These are phyloP conservation scores for Neelides folsomi DNA, from an alignment of 2,888 invertebrate genomes.

Conservation along the genomic window DNA sequence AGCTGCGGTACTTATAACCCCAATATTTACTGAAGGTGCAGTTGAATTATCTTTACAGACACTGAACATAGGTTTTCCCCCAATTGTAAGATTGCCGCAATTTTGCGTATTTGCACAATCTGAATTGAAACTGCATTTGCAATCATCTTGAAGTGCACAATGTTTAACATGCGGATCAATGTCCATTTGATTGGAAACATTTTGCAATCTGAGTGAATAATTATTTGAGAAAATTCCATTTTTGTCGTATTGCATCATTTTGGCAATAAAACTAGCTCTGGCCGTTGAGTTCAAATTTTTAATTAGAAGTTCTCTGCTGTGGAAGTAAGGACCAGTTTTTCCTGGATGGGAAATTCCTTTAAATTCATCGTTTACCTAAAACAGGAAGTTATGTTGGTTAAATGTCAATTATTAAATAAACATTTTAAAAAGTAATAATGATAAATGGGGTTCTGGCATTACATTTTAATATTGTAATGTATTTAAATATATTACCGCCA, in stretches of 20 bases:
- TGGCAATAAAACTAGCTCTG: conserved; percentile 1
- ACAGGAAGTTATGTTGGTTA: too few species aligned
- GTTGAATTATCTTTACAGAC: too few species aligned
- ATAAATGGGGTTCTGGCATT: neutral
- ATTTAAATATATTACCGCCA: conserved; percentile 1
- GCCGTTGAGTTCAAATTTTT: conserved; percentile 7
- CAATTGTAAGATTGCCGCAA: neutral
- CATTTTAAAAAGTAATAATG: neutral
- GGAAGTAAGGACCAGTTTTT: conserved; percentile 12
- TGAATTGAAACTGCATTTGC: neutral
- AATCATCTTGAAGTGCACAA: conserved; percentile 13
- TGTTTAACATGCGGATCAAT: conserved; percentile 2
- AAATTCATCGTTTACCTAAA: neutral
- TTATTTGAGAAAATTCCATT: conserved; percentile 8
- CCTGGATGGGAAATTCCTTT: conserved; percentile 14
- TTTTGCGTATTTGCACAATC: conserved; percentile 1
- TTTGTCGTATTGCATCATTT: conserved; percentile 6
- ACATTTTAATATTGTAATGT: neutral
- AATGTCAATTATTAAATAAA: too few species aligned
- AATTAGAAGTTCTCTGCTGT: conserved; percentile 3
- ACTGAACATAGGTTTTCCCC: too few species aligned
- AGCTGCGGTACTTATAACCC: too few species aligned
- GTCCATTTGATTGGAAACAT: neutral
- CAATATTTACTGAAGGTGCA: too few species aligned
- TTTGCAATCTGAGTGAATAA: conserved; percentile 5